Conservation (phyloP, 2,797 vertebrate species). For the Micrastur ruficollis region DNA sequence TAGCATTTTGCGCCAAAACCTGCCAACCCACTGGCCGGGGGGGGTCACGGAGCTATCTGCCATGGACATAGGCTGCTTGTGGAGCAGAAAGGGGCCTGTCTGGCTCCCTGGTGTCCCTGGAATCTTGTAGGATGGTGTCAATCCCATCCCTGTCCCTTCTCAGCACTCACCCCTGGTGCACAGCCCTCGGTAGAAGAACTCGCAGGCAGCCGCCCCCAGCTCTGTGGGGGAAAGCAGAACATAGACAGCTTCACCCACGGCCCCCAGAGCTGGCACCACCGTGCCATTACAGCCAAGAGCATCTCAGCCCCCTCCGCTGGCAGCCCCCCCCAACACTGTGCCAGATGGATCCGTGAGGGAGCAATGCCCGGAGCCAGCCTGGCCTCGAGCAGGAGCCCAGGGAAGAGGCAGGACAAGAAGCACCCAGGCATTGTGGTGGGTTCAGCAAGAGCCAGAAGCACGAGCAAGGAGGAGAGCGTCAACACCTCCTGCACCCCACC, state of each 20-base stretch:
- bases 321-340: not conserved
- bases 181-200: constrained; percentile 12
- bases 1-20: not conserved
- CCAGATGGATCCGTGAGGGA: not conserved
- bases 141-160: not conserved
- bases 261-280: fast-evolving
- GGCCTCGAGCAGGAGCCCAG: not conserved
- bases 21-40: not conserved
- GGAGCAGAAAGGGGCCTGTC: fast-evolving
- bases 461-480: not conserved
- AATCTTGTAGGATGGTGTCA: not conserved
- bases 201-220: not conserved
- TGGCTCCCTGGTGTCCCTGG: not conserved
- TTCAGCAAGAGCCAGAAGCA: not conserved
- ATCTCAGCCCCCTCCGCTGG: fast-evolving
- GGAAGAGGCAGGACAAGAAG: not conserved
- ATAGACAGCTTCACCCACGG: not conserved
- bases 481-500: fast-evolving
- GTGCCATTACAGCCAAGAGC: fast-evolving
- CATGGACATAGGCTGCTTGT: fast-evolving
- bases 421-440: not conserved
- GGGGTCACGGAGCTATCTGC: not conserved
- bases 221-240: not conserved
- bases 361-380: not conserved
- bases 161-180: constrained; percentile 36